Evolutionary conservation across 2,888 invertebrate species (phyloP), one percentile per base, ranked within the genome.

Genomic region (Temnothorax rugatulus): DNA sequence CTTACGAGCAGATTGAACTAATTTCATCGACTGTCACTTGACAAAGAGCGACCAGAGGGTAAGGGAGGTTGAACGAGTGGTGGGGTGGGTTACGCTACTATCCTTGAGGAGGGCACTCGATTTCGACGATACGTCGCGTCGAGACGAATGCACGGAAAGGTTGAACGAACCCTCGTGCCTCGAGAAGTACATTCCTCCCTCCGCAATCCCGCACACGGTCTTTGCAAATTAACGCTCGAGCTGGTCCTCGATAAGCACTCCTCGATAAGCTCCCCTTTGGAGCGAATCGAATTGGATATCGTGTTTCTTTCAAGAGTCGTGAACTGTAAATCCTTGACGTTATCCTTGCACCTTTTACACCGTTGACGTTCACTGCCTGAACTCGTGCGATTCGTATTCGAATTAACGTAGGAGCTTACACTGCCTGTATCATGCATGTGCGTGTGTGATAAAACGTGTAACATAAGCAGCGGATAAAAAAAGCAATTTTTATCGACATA

Each of bases 191-290:
- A 47, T 69, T 41, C 4, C 63, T 44, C 61, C 63, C 52, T 41
- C 25, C 63, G 41, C 44, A 21, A 3, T 25, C 18, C 47, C 29
- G 47, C n/a, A 41, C 21, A 29, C 54, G 63, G 84, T 86, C 90
- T 90, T 90, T 91, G 90, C 90, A 90, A 89, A 90, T 90, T 88
- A 88, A 90, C 85, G 88, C 91, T 91, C 82, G 85, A 89, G 85
- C 87, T 87, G 86, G 89, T 88, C 86, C 89, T 89, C 86, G 90
- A 90, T 87, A 82, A 90, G 83, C 64, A 44, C 64, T 66, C 7
- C 5, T 41, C 41, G 13, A 66, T 66, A 44, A 44, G 25, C 84
- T 83, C 84, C 82, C 86, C 82, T 81, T 63, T 50, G 74, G 73
- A 73, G 73, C 83, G 88, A 88, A 87, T 90, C 83, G 85, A 90